Conservation (phyloP, 2,113 vertebrate genomes). For the Anoura caudifer region DNA sequence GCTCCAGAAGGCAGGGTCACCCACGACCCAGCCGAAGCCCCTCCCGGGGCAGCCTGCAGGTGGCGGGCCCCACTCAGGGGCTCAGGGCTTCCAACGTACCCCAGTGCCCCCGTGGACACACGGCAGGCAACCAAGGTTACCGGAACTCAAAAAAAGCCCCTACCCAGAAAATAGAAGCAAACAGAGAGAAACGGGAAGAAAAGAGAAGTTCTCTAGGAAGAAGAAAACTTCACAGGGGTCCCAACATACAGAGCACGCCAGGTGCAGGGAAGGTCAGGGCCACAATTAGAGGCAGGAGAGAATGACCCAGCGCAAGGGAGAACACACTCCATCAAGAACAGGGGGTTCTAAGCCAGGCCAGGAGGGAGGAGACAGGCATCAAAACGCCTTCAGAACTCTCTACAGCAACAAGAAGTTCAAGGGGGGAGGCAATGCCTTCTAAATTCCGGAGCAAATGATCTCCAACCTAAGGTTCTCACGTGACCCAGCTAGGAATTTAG, state of each 20-base stretch:
- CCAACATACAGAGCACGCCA: too few species aligned
- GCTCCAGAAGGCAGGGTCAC: background rate
- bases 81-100: background rate
- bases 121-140: background rate
- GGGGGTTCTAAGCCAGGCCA: background rate
- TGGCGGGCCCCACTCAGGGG: background rate
- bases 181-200: background rate
- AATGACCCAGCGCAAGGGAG: too few species aligned
- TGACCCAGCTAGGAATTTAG: background rate
- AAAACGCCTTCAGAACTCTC: background rate
- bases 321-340: background rate
- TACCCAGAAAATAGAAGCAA: background rate
- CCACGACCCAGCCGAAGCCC: too few species aligned
- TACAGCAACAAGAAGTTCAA: background rate
- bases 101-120: background rate
- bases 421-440: background rate
- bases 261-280: background rate
- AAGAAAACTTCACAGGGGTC: background rate
- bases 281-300: background rate
- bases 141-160: background rate
- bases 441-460: background rate
- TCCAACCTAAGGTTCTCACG: background rate
- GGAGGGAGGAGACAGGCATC: background rate
- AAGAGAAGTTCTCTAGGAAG: background rate
- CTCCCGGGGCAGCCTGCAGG: too few species aligned